These are phyloP conservation scores for Nebria ingens DNA, from an alignment of 1,140 invertebrate species.

Conservation along the genomic window DNA sequence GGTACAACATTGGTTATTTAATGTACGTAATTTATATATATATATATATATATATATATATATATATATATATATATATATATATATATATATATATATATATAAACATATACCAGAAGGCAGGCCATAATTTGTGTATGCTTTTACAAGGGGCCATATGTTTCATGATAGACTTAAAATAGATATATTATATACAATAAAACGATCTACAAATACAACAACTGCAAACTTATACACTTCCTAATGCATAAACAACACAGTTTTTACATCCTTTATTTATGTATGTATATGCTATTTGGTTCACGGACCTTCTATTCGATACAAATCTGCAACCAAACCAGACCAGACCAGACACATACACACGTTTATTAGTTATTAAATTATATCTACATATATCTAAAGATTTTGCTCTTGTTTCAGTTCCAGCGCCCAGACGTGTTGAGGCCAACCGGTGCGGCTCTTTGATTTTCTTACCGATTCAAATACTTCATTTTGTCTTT, in stretches of 20 bases:
- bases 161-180: conserved; percentile 27
- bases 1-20: no score
- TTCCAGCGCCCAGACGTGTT: conserved; percentile 88
- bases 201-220: conserved; percentile 28
- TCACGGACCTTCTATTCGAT: neutral
- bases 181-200: conserved; percentile 33
- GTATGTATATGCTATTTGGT: neutral
- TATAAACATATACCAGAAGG: neutral
- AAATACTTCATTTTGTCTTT: neutral
- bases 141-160: conserved; percentile 32
- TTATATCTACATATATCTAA: conserved; percentile 17
- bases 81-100: neutral
- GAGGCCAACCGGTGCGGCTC: conserved; percentile 88
- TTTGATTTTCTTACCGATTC: conserved; percentile 41
- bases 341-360: neutral
- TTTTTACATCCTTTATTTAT: neutral
- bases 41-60: neutral
- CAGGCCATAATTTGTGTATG: conserved; percentile 47
- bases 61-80: neutral
- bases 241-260: conserved; percentile 24
- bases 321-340: neutral
- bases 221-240: conserved; percentile 24
- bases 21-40: no score
- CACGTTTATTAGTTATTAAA: neutral
- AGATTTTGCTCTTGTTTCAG: conserved; percentile 59